Evolutionary conservation across 2,797 vertebrate genomes (phyloP).

Genomic region (Eptatretus atami): DNA sequence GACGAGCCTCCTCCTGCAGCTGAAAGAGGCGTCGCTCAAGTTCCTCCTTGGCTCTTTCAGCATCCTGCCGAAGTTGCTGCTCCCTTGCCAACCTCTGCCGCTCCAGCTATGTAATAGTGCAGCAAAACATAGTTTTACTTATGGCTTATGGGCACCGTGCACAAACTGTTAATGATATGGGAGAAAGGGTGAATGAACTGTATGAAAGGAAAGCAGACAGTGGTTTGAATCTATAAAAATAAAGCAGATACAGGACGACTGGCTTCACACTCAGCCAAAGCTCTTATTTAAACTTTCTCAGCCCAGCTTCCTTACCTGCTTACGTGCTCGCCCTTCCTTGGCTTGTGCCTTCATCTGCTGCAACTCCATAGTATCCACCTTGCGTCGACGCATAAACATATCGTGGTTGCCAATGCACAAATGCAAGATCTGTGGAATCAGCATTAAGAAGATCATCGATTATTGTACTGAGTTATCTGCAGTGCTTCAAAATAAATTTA

Average conservation of each 20-base stretch:
- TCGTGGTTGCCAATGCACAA: constrained; percentile 62
- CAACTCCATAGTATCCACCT: constrained; percentile 58
- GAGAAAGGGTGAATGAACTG: too few relatives aligned
- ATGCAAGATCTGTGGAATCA: constrained; percentile 30
- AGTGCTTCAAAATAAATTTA: too few relatives aligned
- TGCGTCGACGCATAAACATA: constrained; percentile 56
- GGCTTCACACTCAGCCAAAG: not conserved
- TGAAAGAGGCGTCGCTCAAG: constrained; percentile 56
- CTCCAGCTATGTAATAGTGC: constrained; percentile 27
- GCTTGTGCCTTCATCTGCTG: constrained; percentile 77
- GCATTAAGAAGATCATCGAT: too few relatives aligned
- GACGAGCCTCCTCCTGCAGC: constrained; percentile 52
- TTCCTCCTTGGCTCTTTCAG: constrained; percentile 49
- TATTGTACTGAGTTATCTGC: too few relatives aligned
- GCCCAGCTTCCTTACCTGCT: constrained; percentile 24
- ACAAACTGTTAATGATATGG: too few relatives aligned
- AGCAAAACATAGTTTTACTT: too few relatives aligned
- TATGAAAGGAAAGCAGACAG: not conserved
- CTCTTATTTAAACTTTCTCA: too few relatives aligned
- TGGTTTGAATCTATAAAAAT: not conserved
- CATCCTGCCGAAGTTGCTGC: constrained; percentile 62
- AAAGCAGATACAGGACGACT: not conserved
- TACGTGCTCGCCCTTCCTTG: constrained; percentile 59
- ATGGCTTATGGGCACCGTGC: too few relatives aligned
- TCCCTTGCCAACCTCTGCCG: constrained; percentile 49